Evolutionary conservation across 2,888 invertebrate species (phyloP).

Genomic region (Empis livida): DNA sequence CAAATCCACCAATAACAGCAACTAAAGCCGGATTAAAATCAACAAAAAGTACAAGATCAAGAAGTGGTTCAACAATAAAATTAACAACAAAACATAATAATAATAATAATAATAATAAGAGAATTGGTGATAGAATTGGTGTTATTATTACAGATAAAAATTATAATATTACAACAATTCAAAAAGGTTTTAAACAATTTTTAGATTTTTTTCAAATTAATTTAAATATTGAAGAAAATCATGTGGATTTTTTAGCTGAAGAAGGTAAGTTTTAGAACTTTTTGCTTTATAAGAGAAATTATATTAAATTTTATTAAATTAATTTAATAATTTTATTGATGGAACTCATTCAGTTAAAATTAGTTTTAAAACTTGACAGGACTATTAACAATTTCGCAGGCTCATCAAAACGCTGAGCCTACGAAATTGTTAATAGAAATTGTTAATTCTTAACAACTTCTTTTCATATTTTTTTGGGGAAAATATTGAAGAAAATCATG

Average conservation of each 20-base stretch:
- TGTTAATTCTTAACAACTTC: too few relatives aligned
- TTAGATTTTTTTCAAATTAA: conserved; percentile 30
- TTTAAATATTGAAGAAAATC: conserved; percentile 20
- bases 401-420: too few relatives aligned
- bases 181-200: conserved; percentile 30
- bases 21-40: not conserved
- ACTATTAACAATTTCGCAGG: too few relatives aligned
- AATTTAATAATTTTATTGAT: too few relatives aligned
- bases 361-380: too few relatives aligned
- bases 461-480: too few relatives aligned
- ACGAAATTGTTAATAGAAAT: too few relatives aligned
- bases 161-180: conserved; percentile 20
- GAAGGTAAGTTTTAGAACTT: conserved; percentile 32
- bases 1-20: conserved; percentile 1
- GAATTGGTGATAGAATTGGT: not conserved
- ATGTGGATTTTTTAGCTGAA: conserved; percentile 30
- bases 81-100: not conserved
- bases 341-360: too few relatives aligned
- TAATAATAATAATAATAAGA: not conserved
- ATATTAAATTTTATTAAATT: too few relatives aligned
- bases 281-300: too few relatives aligned
- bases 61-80: conserved; percentile 7
- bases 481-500: too few relatives aligned
- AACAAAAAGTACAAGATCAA: conserved; percentile 4
- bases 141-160: not conserved